Percentiles rank a stretch among this genome's conserved stretches.
These are phyloP conservation scores for Drosophila obscura DNA, from an alignment of 1,140 invertebrate species.

Conservation along the genomic window DNA sequence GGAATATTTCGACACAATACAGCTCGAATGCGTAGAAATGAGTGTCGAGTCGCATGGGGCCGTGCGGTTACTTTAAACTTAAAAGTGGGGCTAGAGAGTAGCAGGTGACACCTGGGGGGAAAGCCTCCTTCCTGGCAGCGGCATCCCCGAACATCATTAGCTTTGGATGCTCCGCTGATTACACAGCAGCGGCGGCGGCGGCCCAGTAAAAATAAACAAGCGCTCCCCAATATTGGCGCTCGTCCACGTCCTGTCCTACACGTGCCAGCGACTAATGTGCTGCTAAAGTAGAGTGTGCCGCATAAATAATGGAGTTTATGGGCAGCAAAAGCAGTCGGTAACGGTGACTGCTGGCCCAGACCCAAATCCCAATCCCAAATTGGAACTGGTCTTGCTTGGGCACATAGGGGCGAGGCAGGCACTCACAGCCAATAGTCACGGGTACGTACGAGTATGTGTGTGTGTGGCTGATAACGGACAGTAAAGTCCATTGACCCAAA, in stretches of 20 bases:
- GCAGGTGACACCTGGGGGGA: constrained; percentile 17
- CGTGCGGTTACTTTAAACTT: constrained; percentile 10
- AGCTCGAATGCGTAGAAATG: constrained; percentile 33
- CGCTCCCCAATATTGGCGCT: constrained; percentile 30
- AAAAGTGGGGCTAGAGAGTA: neutral
- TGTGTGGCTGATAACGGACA: constrained; percentile 3
- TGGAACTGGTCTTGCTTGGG: constrained; percentile 21
- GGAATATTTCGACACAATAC: constrained; percentile 44
- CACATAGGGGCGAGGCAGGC: no score
- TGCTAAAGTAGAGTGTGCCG: constrained; percentile 49
- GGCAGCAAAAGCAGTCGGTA: constrained; percentile 3
- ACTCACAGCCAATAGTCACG: no score
- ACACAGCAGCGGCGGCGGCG: constrained; percentile 23
- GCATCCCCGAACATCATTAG: constrained; percentile 47
- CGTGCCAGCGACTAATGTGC: constrained; percentile 58
- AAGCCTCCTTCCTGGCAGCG: neutral
- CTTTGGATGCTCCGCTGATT: constrained; percentile 53
- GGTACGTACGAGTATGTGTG: no score
- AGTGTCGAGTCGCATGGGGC: constrained; percentile 8
- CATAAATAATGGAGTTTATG: constrained; percentile 72
- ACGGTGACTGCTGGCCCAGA: neutral
- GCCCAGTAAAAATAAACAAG: constrained; percentile 45
- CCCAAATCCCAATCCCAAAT: constrained; percentile 35
- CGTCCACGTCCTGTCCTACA: constrained; percentile 46
- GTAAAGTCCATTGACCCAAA: constrained; percentile 40